Evolutionary conservation across 2,797 vertebrate genomes (phyloP).

Genomic region (Semaprochilodus insignis): DNA sequence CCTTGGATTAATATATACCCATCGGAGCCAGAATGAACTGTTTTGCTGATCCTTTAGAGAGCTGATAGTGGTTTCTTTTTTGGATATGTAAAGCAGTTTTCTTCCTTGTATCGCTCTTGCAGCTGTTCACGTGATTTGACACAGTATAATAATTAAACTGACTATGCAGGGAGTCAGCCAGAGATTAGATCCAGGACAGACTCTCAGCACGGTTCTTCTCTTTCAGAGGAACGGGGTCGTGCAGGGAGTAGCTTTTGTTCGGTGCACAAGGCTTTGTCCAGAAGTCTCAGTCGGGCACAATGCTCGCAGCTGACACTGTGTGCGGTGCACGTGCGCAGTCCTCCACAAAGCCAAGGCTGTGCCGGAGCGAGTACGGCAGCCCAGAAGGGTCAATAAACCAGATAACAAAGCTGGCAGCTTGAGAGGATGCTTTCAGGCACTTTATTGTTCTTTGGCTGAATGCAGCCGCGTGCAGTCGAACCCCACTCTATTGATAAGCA

Average conservation of each 20-base stretch:
- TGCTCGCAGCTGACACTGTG: constrained; percentile 29
- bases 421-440: constrained; percentile 43
- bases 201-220: not conserved
- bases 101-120: not conserved
- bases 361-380: constrained; percentile 28
- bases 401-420: constrained; percentile 40
- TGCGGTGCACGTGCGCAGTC: not conserved
- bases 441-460: constrained; percentile 50
- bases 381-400: constrained; percentile 41
- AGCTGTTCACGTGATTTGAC: not conserved
- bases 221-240: not conserved
- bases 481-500: constrained; percentile 26
- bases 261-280: constrained; percentile 25
- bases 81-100: not conserved
- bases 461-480: constrained; percentile 27
- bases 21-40: constrained; percentile 1
- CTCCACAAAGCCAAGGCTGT: constrained; percentile 32
- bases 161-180: constrained; percentile 24
- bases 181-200: constrained; percentile 20
- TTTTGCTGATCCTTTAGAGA: not conserved
- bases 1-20: not conserved
- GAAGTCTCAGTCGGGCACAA: constrained; percentile 33
- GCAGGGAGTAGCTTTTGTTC: constrained; percentile 26
- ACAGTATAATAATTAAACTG: constrained; percentile 12
- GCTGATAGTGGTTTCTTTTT: constrained; percentile 3